Conservation (phyloP, 2,797 vertebrate species). For the Fistularia commersonii region DNA sequence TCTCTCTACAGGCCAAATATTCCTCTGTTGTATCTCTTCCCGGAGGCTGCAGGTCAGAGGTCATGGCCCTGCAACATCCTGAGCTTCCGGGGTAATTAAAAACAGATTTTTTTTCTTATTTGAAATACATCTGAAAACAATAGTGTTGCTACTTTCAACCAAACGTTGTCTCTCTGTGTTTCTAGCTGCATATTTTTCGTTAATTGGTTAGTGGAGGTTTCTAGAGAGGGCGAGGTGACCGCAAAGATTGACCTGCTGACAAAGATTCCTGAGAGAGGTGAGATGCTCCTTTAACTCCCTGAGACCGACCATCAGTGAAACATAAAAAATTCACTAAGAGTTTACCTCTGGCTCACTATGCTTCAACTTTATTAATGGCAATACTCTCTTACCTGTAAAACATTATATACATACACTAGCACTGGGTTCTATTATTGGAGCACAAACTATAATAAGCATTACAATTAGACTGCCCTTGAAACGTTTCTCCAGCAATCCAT, state of each 20-base stretch:
- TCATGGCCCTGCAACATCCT: conserved; percentile 73
- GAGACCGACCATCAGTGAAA: neutral
- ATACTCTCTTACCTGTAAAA: no score
- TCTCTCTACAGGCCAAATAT: conserved; percentile 77
- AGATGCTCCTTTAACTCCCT: conserved; percentile 8
- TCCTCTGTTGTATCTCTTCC: conserved; percentile 76
- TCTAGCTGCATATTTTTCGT: conserved; percentile 40
- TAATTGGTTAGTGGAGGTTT: conserved; percentile 82
- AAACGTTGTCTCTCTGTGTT: no score
- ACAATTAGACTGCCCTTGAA: no score
- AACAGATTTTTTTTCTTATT: neutral
- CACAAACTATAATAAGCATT: no score
- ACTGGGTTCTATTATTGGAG: no score
- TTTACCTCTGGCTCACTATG: no score
- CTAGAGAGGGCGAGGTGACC: conserved; percentile 69
- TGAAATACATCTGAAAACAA: no score
- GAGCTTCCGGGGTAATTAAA: conserved; percentile 75
- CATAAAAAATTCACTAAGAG: no score
- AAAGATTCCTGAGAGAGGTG: conserved; percentile 83
- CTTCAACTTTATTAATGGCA: no score
- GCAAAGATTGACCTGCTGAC: conserved; percentile 82
- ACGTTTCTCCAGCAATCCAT: no score
- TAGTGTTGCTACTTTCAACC: no score
- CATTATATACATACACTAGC: no score
- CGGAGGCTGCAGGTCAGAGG: conserved; percentile 73